A percentile compares a stretch with the other conserved stretches of the same genome.
These are phyloP conservation scores for Dyspetes luteomarginatus DNA, from an alignment of 2,888 invertebrate genomes.

Conservation along the genomic window DNA sequence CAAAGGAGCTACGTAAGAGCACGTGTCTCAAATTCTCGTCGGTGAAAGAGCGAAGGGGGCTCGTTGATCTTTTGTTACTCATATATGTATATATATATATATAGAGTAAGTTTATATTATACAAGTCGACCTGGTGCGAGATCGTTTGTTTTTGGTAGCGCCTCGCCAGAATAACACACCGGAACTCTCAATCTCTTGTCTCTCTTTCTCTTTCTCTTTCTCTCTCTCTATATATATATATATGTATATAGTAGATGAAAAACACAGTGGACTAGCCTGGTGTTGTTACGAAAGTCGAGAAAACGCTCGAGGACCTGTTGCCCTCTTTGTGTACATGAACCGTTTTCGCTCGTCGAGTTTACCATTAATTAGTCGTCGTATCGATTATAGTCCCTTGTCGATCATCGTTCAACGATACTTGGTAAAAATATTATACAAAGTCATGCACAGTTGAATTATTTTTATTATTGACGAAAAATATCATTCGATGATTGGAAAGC, in stretches of 20 bases:
- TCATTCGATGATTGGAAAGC: no score
- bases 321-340: background rate
- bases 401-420: background rate
- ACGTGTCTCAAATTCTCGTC: slow-evolving; percentile 47
- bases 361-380: slow-evolving; percentile 4
- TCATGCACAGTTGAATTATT: no score
- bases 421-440: background rate
- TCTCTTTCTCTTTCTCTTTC: background rate
- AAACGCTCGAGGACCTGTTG: slow-evolving; percentile 44
- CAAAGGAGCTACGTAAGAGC: slow-evolving; percentile 14
- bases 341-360: slow-evolving; percentile 6
- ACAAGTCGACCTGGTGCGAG: slow-evolving; percentile 50
- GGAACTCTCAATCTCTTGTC: slow-evolving; percentile 25
- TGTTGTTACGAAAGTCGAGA: slow-evolving; percentile 37
- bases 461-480: no score
- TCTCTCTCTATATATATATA: background rate
- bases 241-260: slow-evolving; percentile 1
- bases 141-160: slow-evolving; percentile 61
- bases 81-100: no score
- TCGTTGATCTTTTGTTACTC: no score
- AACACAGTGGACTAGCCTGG: slow-evolving; percentile 3
- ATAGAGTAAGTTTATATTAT: slow-evolving; percentile 38
- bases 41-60: no score
- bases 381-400: background rate
- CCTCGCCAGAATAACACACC: slow-evolving; percentile 36